Conservation (phyloP, 1,140 invertebrate species). For the Rhyzopertha dominica region DNA sequence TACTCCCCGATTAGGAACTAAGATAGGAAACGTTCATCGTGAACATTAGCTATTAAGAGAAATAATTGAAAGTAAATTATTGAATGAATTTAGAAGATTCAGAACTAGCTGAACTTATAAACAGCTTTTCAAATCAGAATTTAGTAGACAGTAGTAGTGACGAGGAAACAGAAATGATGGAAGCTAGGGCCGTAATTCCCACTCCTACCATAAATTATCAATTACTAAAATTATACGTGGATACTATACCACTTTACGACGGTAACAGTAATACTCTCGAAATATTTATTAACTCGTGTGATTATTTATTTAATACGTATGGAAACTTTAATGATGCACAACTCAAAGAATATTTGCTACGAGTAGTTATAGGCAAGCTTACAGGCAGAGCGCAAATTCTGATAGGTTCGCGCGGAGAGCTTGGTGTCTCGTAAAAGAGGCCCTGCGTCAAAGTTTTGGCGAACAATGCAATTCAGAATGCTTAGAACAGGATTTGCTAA, state of each 20-base stretch:
- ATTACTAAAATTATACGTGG: conserved; percentile 7
- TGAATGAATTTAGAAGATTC: conserved; percentile 2
- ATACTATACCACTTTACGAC: conserved; percentile 9
- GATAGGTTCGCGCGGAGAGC: no score
- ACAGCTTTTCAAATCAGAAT: no score
- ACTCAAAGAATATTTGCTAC: no score
- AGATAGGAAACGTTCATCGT: conserved; percentile 5
- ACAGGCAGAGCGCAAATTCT: no score
- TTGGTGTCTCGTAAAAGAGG: no score
- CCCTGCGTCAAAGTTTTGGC: no score
- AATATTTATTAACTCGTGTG: conserved; percentile 11
- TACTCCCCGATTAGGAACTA: not conserved
- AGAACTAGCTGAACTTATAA: conserved; percentile 6
- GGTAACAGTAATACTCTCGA: conserved; percentile 7
- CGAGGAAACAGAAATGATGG: no score
- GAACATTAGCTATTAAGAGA: conserved; percentile 1
- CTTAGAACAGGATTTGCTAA: no score
- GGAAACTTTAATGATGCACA: no score
- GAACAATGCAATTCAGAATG: no score
- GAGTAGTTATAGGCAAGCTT: no score
- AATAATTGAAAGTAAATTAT: not conserved
- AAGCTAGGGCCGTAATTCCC: not conserved
- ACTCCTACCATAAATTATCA: conserved; percentile 1
- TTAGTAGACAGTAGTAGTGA: no score
- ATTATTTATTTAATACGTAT: conserved; percentile 7